A percentile compares a stretch with the other conserved stretches of the same genome.
phyloP scores from a whole-genome alignment of 2,797 vertebrate species.

The Chelon auratus region DNA sequence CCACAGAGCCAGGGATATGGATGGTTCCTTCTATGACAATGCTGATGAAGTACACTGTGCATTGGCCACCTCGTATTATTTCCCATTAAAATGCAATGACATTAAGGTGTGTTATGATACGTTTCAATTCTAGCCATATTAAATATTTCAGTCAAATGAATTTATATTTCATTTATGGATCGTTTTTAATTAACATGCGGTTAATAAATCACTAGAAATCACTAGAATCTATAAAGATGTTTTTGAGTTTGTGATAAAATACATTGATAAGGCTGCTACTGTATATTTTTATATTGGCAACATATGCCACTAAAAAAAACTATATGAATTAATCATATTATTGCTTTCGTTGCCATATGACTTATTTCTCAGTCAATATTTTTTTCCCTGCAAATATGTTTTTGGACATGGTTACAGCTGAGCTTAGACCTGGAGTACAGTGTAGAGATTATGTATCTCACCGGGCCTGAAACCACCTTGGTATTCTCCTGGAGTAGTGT shows the following conservation, averaged over 20 bases:
- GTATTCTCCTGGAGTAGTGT: neutral
- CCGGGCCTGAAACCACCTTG: neutral
- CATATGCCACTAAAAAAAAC: too few relatives aligned
- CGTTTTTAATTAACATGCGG: conserved; percentile 12
- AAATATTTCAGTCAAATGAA: conserved; percentile 43
- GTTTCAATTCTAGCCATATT: conserved; percentile 62
- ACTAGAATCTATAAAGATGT: neutral
- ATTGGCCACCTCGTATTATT: conserved; percentile 53
- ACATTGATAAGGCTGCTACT: neutral
- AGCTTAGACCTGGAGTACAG: neutral
- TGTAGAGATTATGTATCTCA: neutral
- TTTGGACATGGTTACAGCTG: too few relatives aligned
- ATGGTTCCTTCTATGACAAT: conserved; percentile 55
- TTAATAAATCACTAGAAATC: neutral
- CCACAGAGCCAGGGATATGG: conserved; percentile 55
- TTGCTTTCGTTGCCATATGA: too few relatives aligned
- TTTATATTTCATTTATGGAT: conserved; percentile 46
- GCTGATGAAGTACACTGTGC: conserved; percentile 50
- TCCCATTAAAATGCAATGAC: conserved; percentile 67
- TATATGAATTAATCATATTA: too few relatives aligned
- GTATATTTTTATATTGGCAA: conserved; percentile 1
- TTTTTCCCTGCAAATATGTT: too few relatives aligned
- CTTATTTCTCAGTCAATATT: too few relatives aligned
- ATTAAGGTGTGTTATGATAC: conserved; percentile 60
- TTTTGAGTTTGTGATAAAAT: conserved; percentile 1